phyloP scores from a whole-genome alignment of 1,140 invertebrate genomes.

The Caenorhabditis remanei region DNA sequence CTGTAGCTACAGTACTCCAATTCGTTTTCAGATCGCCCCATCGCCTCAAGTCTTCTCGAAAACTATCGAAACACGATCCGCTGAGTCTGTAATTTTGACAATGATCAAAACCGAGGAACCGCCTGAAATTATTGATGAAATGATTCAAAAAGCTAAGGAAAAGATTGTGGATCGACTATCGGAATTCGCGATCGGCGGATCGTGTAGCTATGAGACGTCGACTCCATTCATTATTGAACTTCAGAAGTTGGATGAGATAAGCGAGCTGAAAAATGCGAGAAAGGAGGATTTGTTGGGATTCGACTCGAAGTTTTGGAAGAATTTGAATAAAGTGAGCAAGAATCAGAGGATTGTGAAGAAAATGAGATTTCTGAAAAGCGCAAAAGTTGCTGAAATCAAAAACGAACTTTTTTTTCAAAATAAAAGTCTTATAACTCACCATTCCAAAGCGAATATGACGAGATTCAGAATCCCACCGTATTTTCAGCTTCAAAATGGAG shows the following conservation, averaged over 20 bases:
- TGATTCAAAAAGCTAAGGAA: neutral
- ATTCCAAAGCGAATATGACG: too few relatives aligned
- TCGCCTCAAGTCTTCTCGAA: constrained; percentile 9
- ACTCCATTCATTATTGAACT: neutral
- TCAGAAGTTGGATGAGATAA: constrained; percentile 6
- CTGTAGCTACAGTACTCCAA: neutral
- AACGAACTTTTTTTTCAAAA: too few relatives aligned
- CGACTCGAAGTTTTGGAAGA: constrained; percentile 21
- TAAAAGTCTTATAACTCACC: too few relatives aligned
- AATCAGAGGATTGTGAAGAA: too few relatives aligned
- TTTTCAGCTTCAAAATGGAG: too few relatives aligned
- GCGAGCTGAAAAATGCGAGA: neutral
- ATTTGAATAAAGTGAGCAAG: neutral
- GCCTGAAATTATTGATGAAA: neutral
- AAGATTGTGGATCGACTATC: neutral
- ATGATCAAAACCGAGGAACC: neutral
- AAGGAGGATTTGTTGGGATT: neutral
- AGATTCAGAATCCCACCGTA: too few relatives aligned
- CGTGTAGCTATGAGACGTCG: constrained; percentile 18
- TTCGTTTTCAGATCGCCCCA: constrained; percentile 11
- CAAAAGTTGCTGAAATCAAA: too few relatives aligned
- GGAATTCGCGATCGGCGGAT: constrained; percentile 10
- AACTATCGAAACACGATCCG: constrained; percentile 6
- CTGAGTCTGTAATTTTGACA: neutral
- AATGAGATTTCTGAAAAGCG: too few relatives aligned